A percentile compares a stretch with the other conserved stretches of the same genome.
These are phyloP conservation scores for Drosophila mercatorum DNA, from an alignment of 2,888 invertebrate species.

Conservation along the genomic window DNA sequence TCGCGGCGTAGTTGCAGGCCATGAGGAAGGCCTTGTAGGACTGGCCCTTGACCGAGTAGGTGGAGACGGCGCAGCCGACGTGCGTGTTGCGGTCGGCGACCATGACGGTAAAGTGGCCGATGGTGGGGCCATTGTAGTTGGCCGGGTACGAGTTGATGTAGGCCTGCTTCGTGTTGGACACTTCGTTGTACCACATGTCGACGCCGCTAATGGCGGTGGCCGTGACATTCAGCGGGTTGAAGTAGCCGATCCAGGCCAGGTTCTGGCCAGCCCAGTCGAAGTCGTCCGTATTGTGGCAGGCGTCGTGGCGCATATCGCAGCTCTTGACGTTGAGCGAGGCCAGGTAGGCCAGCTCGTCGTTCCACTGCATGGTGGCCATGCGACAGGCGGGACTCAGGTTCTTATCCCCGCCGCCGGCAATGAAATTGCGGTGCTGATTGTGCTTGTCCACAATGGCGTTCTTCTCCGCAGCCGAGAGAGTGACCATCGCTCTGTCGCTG, in stretches of 20 bases:
- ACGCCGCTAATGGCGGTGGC: constrained; percentile 26
- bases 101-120: constrained; percentile 79
- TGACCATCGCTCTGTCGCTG: constrained; percentile 36
- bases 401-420: constrained; percentile 55
- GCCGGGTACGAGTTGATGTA: constrained; percentile 58
- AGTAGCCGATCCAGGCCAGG: constrained; percentile 61
- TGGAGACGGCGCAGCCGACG: constrained; percentile 73
- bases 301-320: constrained; percentile 69
- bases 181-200: constrained; percentile 74
- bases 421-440: constrained; percentile 61
- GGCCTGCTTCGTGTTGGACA: constrained; percentile 35
- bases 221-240: constrained; percentile 17
- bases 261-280: constrained; percentile 77
- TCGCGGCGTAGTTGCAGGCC: constrained; percentile 79
- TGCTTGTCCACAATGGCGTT: constrained; percentile 43
- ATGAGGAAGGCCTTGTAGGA: constrained; percentile 59
- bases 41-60: constrained; percentile 33
- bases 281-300: constrained; percentile 70
- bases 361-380: constrained; percentile 78
- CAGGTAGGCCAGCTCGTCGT: constrained; percentile 67
- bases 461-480: constrained; percentile 30
- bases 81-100: constrained; percentile 69
- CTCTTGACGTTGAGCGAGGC: constrained; percentile 70
- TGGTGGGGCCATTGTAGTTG: constrained; percentile 55
- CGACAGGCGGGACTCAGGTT: constrained; percentile 61